Evolutionary conservation across 2,888 invertebrate species (phyloP), one percentile per base, ranked within the genome.

Genomic region (Latheticus oryzae): DNA sequence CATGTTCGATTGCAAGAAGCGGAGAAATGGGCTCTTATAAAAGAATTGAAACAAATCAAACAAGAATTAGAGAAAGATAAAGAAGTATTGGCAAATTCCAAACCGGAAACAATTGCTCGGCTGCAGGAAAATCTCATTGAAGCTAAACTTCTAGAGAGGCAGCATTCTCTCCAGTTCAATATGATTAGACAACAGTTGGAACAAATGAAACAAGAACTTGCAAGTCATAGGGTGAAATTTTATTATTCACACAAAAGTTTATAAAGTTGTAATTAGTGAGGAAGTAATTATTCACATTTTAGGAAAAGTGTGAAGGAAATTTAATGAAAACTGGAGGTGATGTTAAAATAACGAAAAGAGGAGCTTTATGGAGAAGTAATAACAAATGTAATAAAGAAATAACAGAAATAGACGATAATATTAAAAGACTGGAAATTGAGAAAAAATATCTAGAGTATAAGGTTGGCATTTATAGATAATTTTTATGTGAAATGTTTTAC

Each of bases 71-170:
- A 28, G 40, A 28, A 16, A 12, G 51, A 51, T n/a, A 30, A 33
- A 13, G 51, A 38, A 16, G 7, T 51, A 12, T 30, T 51, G 8
- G 30, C 5, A 2, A 38, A 17, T 3, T 13, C 19, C 17, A 51
- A 51, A 19, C 51, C 51, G 3, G 24, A 51, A 40, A 40, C 51
- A 1, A 30, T 51, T 13, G 12, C 51, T 8, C 51, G 40, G 4
- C 13, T 51, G 5, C 51, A 51, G 15, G 38, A 40, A 19, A 21
- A 40, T 5, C 32, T 51, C 3, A 51, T 51, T 5, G 11, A n/a
- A 5, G 28, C 13, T 2, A 51, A 40, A 15, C 8, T 40, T 5
- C 5, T 28, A 4, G 28, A 40, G 19, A 21, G 8, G 1, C 38
- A 51, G 11, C 21, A 19, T 23, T 15, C 12, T 12, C 2, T 15